phyloP scores from a whole-genome alignment of 2,113 vertebrate species.

The Mormyrus iriodes region DNA sequence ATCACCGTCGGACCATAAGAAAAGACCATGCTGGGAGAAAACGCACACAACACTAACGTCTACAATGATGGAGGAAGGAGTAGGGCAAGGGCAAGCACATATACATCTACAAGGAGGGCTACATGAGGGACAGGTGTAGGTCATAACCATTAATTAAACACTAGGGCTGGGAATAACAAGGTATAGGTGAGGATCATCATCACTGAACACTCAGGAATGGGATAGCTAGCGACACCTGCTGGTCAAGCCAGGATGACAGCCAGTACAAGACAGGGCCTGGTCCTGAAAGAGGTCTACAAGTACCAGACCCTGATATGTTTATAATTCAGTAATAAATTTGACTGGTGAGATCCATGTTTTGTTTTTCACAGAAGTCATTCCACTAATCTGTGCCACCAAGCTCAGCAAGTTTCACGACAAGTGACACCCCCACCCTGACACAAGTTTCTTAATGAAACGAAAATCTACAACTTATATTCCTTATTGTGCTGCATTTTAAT shows the following conservation, averaged over 20 bases:
- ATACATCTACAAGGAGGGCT: no score
- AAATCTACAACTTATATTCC: not conserved
- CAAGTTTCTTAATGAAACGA: not conserved
- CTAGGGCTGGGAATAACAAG: no score
- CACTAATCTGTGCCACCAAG: not conserved
- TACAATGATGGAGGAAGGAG: not conserved
- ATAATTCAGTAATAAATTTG: not conserved
- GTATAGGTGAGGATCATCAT: not conserved
- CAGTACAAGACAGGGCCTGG: not conserved
- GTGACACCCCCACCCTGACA: no score
- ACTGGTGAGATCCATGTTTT: not conserved
- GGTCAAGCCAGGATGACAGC: not conserved
- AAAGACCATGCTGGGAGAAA: not conserved
- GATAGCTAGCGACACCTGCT: not conserved
- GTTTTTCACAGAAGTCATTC: not conserved
- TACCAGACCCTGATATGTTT: not conserved
- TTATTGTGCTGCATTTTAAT: not conserved
- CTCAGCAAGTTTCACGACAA: not conserved
- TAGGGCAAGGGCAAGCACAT: not conserved
- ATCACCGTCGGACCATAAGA: not conserved
- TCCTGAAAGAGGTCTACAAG: not conserved
- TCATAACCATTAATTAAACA: no score
- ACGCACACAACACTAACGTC: not conserved
- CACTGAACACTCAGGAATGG: not conserved
- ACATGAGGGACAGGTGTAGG: no score